Evolutionary conservation across 2,888 invertebrate genomes (phyloP), one percentile per base, ranked within the genome.

Genomic region (Zeuzera pyrina): DNA sequence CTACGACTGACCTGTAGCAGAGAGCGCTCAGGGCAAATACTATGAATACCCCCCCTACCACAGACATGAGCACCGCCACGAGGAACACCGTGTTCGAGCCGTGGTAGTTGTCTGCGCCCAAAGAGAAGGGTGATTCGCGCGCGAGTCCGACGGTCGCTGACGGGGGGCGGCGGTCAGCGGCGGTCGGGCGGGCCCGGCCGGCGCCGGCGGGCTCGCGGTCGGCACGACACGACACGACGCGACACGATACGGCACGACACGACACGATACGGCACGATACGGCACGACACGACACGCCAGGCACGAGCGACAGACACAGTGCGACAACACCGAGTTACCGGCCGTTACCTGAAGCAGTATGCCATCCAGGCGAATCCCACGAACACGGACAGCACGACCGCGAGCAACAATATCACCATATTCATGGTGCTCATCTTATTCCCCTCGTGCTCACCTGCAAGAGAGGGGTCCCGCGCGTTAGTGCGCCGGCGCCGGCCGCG

Each of bases 1-100:
- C 94, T 92, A 94, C 94, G 90, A 94, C 94, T 94, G 94, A 95
- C 94, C 95, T 94, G 94, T 96, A 96, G 93, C 96, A 96, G 89
- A 96, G 93, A 89, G 96, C 96, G 93, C 96, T 93, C 89, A 95
- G 92, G 88, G 96, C 95, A 91, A 96, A 96, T 89, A 95, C 91
- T 89, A 96, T 91, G 92, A 96, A 96, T 89, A 96, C 96, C 90
- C 95, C 95, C 91, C 95, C 96, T 91, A 96, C 95, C 90, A 95
- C 95, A 89, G 95, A 95, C 91, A 96, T 95, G 89, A 96, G 94
- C 87, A 94, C 93, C 89, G 91, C 93, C 87, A 96, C 96, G 89
- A 96, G 92, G 91, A 94, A 94, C 87, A 94, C 93, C 88, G 95
- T 95, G 90, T 95, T 95, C 87, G 94, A 95, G 88, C 95, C 95